phyloP scores from a whole-genome alignment of 2,888 invertebrate genomes.

The Bhutanitis thaidina region DNA sequence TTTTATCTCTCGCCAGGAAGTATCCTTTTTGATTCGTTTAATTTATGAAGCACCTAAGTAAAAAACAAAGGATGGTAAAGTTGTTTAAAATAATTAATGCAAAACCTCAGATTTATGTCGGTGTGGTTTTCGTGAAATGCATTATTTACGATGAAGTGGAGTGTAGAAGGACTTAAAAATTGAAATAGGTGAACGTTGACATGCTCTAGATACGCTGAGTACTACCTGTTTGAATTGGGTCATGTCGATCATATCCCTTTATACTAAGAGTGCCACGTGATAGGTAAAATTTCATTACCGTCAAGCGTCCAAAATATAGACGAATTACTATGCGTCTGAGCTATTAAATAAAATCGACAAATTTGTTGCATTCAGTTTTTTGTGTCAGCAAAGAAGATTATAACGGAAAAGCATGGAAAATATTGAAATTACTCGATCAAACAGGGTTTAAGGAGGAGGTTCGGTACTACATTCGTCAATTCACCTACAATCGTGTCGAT shows the following conservation, averaged over 20 bases:
- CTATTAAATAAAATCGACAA: slow-evolving; percentile 7
- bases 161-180: slow-evolving; percentile 19
- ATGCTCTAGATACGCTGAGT: slow-evolving; percentile 32
- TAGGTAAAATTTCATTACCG: slow-evolving; percentile 43
- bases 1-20: neutral
- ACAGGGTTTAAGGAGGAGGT: no score
- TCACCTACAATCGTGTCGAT: no score
- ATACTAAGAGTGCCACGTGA: slow-evolving; percentile 32
- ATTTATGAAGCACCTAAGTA: neutral
- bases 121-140: neutral
- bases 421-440: no score
- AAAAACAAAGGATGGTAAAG: neutral
- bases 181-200: slow-evolving; percentile 20
- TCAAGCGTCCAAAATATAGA: slow-evolving; percentile 10
- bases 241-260: slow-evolving; percentile 47
- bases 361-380: no score
- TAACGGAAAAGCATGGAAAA: no score
- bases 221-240: slow-evolving; percentile 43
- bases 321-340: neutral
- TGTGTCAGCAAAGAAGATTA: no score
- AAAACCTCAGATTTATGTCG: no score
- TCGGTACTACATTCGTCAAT: no score
- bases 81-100: no score
- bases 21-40: neutral
- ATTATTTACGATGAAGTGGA: slow-evolving; percentile 9